Base-by-base conservation (phyloP, 2,888 invertebrate species). In the Dolichomitus sp. region DNA sequence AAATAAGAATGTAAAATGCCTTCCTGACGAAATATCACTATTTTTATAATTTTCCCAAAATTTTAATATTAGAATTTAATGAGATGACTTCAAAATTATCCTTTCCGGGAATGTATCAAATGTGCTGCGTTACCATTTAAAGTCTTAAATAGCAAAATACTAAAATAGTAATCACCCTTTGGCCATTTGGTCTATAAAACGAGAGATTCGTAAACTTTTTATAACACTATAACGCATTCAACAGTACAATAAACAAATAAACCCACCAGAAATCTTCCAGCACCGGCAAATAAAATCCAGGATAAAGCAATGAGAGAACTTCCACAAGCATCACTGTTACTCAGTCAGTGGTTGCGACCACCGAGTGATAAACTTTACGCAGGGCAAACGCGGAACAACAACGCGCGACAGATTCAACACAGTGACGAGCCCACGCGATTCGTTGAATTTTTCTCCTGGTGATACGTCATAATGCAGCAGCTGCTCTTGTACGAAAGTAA, bases 251-350 rank as follows among this genome's bases (percentile, higher is more conserved):
- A 23, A 14, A 57, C 45, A 19, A 48, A 11, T n/a, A n/a, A 57
- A 27, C 81, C 45, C 19, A 81, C 81, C 81, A 30, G 54, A 61
- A 54, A 57, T 40, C 40, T 48, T 78, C 63, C 73, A 74, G 52
- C 69, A 30, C n/a, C 68, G 73, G 63, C 63, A 57, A 68, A 81
- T 78, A 69, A 74, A 81, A 81, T 81, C 73, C 81, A 81, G 72
- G 54, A 37, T 77, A 57, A 54, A 4, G 11, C 30, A 63, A n/a
- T 1, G 33, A 40, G n/a, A 40, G n/a, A 27, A 30, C 63, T 73
- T 11, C 11, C 45, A 19, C 17, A 12, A 65, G 63, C 81, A 81
- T 69, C 61, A 54, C 37, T 69, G n/a, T 27, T 14, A 54, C 45
- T 40, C 54, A 19, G 37, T 57, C 30, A 19, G 52, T 14, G 14